Evolutionary conservation across 1,140 invertebrate genomes (phyloP).

Genomic region (Myzus persicae): DNA sequence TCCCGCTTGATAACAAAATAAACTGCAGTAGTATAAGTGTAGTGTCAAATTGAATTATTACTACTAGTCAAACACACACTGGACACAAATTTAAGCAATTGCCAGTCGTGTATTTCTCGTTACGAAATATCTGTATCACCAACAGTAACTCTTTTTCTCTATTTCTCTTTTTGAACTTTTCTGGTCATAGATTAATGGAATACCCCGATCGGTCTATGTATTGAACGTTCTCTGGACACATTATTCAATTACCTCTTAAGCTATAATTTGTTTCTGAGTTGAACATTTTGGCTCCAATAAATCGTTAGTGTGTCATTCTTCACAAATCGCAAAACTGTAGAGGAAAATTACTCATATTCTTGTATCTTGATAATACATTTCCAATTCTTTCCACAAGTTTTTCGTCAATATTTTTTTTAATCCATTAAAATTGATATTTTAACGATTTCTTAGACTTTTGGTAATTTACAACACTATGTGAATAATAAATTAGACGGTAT

Average conservation of each 20-base stretch:
- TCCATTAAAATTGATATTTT: background rate
- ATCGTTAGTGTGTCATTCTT: constrained; percentile 28
- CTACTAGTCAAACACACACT: background rate
- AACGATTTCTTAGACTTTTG: background rate
- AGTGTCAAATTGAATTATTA: constrained; percentile 41
- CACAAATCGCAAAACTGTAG: background rate
- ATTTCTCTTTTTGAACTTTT: background rate
- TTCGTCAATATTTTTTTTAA: background rate
- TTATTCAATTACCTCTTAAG: constrained; percentile 41
- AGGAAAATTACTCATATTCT: background rate
- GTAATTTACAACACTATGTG: background rate
- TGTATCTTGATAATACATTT: background rate
- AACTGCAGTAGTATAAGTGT: background rate
- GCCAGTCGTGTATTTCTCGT: background rate
- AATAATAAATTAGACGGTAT: background rate
- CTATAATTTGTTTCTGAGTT: constrained; percentile 21
- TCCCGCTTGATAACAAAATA: background rate
- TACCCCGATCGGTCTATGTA: background rate
- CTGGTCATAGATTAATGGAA: constrained; percentile 39
- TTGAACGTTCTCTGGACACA: background rate
- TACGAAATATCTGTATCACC: background rate
- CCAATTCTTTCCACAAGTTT: too few relatives aligned
- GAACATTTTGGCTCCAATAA: background rate
- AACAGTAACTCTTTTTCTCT: background rate
- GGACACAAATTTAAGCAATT: constrained; percentile 5